Evolutionary conservation across 2,888 invertebrate genomes (phyloP).

Genomic region (Rotaria macrura): DNA sequence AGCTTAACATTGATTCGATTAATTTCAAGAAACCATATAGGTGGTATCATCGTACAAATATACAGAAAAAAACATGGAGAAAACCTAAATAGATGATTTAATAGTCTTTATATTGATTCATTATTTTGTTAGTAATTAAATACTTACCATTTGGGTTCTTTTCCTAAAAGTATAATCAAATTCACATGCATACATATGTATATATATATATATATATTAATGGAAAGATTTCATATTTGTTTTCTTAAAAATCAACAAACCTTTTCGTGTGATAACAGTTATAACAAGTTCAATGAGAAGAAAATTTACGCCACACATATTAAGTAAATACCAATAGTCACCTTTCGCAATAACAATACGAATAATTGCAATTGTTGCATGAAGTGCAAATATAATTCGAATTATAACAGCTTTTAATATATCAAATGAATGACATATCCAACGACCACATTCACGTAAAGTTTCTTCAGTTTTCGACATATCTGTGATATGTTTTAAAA

Average conservation of each 20-base stretch:
- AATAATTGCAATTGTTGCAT: slow-evolving; percentile 29
- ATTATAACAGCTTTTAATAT: slow-evolving; percentile 32
- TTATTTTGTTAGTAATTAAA: neutral
- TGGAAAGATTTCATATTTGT: neutral
- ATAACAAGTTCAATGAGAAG: slow-evolving; percentile 31
- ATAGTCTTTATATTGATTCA: neutral
- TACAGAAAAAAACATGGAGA: slow-evolving; percentile 41
- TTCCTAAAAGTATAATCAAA: slow-evolving; percentile 2
- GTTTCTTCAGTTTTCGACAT: neutral
- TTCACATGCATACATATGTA: too few species aligned
- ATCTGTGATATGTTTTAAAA: too few species aligned
- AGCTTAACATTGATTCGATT: slow-evolving; percentile 32
- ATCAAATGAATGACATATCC: slow-evolving; percentile 29
- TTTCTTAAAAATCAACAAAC: neutral
- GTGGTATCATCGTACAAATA: slow-evolving; percentile 39
- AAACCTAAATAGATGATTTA: slow-evolving; percentile 37
- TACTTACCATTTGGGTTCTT: slow-evolving; percentile 33
- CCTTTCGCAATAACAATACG: slow-evolving; percentile 29
- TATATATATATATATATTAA: too few species aligned
- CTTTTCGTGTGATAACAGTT: slow-evolving; percentile 30
- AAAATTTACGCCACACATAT: slow-evolving; percentile 29
- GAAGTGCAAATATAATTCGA: slow-evolving; percentile 29
- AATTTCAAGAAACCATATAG: slow-evolving; percentile 40
- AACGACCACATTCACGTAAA: slow-evolving; percentile 21
- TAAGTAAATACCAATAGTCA: slow-evolving; percentile 33